A percentile compares a stretch with the other conserved stretches of the same genome.
Conservation (phyloP, 2,797 vertebrate genomes). For the Lepidocolaptes lacrymiger region DNA sequence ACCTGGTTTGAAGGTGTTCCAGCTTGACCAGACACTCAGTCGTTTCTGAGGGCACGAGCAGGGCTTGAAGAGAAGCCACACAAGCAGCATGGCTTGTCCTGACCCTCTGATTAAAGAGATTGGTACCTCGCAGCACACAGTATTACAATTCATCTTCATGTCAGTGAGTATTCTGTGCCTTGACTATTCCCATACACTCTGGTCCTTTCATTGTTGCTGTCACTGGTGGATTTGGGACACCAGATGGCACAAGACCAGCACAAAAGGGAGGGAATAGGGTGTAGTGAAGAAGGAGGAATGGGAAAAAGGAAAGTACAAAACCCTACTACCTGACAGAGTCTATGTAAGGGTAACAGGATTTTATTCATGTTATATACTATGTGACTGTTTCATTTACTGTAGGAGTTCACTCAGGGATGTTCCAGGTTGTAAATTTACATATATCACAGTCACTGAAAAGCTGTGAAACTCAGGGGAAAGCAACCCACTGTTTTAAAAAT, state of each 20-base stretch:
- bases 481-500: background rate
- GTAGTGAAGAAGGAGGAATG: background rate
- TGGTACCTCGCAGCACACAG: background rate
- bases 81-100: background rate
- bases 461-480: background rate
- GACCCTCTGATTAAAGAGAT: background rate
- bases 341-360: background rate
- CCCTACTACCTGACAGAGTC: background rate
- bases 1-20: background rate
- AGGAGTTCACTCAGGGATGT: background rate
- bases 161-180: background rate
- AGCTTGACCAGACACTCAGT: background rate
- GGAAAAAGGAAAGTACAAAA: background rate
- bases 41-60: background rate
- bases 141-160: background rate
- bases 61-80: background rate
- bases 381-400: background rate
- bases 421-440: background rate
- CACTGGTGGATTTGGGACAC: background rate
- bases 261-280: background rate
- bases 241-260: background rate
- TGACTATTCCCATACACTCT: background rate
- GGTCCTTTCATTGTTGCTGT: background rate
- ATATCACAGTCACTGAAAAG: background rate
- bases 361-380: background rate